A percentile compares a stretch with the other conserved stretches of the same genome.
These are phyloP conservation scores for Diploscapter pachys DNA, from an alignment of 1,140 invertebrate genomes.

Conservation along the genomic window DNA sequence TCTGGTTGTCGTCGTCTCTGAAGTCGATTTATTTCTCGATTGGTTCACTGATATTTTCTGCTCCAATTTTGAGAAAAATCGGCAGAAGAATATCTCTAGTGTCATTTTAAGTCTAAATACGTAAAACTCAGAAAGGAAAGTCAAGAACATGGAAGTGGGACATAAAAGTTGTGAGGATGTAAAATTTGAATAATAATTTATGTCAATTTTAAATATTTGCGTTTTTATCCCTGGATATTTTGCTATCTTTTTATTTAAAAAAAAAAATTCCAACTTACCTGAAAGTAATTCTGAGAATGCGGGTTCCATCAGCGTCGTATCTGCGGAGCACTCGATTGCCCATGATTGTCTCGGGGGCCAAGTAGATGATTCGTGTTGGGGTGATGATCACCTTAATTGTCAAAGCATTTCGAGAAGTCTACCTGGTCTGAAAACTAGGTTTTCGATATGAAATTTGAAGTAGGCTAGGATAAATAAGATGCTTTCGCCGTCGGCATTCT, in stretches of 20 bases:
- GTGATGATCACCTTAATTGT: constrained; percentile 38
- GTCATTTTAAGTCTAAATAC: too few species aligned
- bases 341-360: constrained; percentile 45
- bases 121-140: too few species aligned
- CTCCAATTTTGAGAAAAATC: neutral
- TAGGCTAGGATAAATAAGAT: too few species aligned
- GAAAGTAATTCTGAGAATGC: constrained; percentile 30
- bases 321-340: constrained; percentile 47
- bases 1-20: constrained; percentile 31
- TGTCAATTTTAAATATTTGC: too few species aligned
- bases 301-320: constrained; percentile 33
- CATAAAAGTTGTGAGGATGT: too few species aligned
- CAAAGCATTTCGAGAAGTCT: too few species aligned
- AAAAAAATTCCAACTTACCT: neutral
- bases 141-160: too few species aligned
- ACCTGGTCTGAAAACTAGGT: too few species aligned
- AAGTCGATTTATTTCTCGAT: constrained; percentile 13
- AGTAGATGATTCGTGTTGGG: constrained; percentile 43
- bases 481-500: neutral
- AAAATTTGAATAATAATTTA: too few species aligned
- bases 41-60: neutral
- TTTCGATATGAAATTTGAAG: too few species aligned
- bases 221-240: too few species aligned
- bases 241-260: too few species aligned
- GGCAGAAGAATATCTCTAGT: neutral